phyloP scores from a whole-genome alignment of 2,797 vertebrate species.

The Anomalospiza imberbis region DNA sequence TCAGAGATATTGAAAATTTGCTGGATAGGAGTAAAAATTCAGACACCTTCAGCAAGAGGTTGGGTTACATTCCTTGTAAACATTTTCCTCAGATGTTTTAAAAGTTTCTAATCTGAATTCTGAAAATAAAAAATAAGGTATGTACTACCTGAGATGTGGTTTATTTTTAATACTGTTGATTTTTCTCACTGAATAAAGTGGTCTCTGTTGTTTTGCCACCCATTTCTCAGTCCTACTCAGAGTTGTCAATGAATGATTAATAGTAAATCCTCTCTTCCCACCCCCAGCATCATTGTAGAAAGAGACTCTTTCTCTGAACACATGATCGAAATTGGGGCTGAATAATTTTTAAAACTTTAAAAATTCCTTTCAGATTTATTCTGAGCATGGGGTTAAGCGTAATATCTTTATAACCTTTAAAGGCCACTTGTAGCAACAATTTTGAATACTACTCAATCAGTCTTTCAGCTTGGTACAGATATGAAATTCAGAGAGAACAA shows the following conservation, averaged over 20 bases:
- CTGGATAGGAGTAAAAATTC: background rate
- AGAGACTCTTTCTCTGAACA: background rate
- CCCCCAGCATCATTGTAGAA: background rate
- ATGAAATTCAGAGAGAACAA: background rate
- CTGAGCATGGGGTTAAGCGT: background rate
- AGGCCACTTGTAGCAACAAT: background rate
- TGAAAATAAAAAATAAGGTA: background rate
- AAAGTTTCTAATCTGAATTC: background rate
- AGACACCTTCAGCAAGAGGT: accelerated
- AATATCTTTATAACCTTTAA: background rate
- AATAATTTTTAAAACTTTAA: background rate
- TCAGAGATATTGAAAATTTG: background rate
- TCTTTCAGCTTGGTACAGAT: background rate
- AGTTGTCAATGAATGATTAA: background rate
- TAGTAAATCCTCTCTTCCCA: background rate
- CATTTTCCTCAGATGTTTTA: background rate
- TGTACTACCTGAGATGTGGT: background rate
- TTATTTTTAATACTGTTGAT: background rate
- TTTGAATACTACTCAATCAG: background rate
- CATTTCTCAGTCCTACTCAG: background rate
- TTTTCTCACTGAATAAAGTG: background rate
- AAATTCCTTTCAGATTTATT: background rate
- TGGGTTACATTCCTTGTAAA: background rate
- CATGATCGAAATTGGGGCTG: accelerated
- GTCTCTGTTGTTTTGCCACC: background rate